Evolutionary conservation across 2,797 vertebrate species (phyloP).

Genomic region (Propithecus perrieri): DNA sequence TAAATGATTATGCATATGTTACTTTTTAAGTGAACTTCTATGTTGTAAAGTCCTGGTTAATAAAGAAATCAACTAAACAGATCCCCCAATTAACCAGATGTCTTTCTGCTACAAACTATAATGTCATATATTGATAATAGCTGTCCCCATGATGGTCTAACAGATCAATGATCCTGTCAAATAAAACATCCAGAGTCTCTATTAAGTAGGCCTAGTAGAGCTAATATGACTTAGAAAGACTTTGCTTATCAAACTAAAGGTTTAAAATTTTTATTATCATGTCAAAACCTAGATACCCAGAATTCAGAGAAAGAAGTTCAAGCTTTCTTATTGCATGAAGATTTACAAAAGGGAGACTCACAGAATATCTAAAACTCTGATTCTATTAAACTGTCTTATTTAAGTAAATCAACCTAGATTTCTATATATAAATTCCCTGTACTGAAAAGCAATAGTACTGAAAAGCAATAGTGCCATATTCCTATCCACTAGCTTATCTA

Average conservation of each 20-base stretch:
- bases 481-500: background rate
- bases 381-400: background rate
- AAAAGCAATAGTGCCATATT: background rate
- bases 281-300: background rate
- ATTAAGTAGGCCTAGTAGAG: background rate
- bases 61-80: background rate
- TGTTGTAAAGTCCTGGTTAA: background rate
- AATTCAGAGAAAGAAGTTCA: constrained; percentile 13
- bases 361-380: background rate
- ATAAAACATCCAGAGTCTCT: background rate
- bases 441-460: background rate
- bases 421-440: background rate
- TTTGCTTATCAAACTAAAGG: background rate
- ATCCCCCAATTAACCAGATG: background rate
- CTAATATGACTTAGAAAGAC: background rate
- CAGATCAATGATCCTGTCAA: background rate
- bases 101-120: background rate
- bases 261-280: background rate
- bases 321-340: background rate
- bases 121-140: background rate
- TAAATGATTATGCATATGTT: background rate
- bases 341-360: background rate
- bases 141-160: background rate
- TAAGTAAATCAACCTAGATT: background rate
- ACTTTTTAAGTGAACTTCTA: background rate